Evolutionary conservation across 2,888 invertebrate species (phyloP).

Genomic region (Pomacea canaliculata): DNA sequence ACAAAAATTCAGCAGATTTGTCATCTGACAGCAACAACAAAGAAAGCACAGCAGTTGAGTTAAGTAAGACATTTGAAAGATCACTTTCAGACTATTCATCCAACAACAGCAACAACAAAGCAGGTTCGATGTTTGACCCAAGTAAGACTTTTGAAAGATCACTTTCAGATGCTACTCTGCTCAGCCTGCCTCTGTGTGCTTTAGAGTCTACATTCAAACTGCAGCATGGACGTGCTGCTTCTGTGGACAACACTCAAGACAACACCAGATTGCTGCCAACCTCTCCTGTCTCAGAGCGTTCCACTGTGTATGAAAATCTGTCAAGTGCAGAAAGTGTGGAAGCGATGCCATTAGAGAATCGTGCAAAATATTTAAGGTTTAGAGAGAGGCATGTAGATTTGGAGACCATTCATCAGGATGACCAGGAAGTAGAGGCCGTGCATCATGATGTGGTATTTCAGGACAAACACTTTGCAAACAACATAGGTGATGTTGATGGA

Average conservation of each 20-base stretch:
- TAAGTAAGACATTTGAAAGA: too few relatives aligned
- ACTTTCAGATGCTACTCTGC: slow-evolving; percentile 61
- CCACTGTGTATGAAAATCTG: slow-evolving; percentile 67
- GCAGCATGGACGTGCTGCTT: slow-evolving; percentile 24
- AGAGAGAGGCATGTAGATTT: slow-evolving; percentile 46
- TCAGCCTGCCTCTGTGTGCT: slow-evolving; percentile 22
- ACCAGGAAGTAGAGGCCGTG: slow-evolving; percentile 29
- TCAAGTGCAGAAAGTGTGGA: slow-evolving; percentile 54
- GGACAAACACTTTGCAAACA: background rate
- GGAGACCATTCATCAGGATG: slow-evolving; percentile 66
- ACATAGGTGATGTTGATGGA: slow-evolving; percentile 5
- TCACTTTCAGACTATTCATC: background rate
- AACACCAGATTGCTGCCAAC: background rate
- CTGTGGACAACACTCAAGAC: slow-evolving; percentile 30
- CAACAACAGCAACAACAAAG: background rate
- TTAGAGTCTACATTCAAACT: slow-evolving; percentile 21
- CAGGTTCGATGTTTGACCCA: slow-evolving; percentile 33
- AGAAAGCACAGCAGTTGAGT: too few relatives aligned
- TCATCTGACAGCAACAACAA: too few relatives aligned
- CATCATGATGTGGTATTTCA: background rate
- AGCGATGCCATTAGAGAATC: slow-evolving; percentile 37
- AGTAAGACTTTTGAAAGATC: slow-evolving; percentile 64
- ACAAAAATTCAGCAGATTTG: too few relatives aligned
- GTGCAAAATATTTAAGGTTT: slow-evolving; percentile 36
- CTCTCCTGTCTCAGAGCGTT: slow-evolving; percentile 59